Evolutionary conservation across 2,113 vertebrate genomes (phyloP), one percentile per base, ranked within the genome.

Genomic region (Macaca fascicularis): DNA sequence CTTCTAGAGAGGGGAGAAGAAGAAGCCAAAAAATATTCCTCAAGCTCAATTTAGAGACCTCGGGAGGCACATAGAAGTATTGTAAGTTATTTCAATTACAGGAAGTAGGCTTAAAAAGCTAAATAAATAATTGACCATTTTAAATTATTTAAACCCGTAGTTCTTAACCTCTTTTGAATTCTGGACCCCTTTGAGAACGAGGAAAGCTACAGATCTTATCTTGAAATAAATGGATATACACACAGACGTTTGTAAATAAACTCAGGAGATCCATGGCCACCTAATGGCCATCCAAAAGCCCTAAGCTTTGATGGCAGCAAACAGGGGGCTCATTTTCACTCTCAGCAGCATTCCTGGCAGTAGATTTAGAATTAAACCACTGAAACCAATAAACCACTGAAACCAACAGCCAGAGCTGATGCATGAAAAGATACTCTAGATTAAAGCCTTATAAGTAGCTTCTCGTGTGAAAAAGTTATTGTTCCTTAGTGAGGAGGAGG

Each of bases 101-200:
- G 90, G 69, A 94, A 95, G 89, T 45, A n/a, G 74, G 27, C 86
- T 87, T 83, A 38, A 61, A 92, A 89, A 64, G 38, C 23, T 59
- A 72, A 81, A 95, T 95, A 88, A 95, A 97, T 95, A 85, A 97
- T 84, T 93, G 89, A 87, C 90, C 22, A 25, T 48, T 82, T 96
- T 85, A 82, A 96, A 90, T 85, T 30, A 96, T 90, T 78, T 92
- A 92, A 96, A 78, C 25, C 27, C 20, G 9, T 55, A 22, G 64
- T 85, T 97, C 88, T 96, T 79, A 95, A 81, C 72, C 38, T 90
- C 55, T 91, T 96, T 90, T 84, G 59, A 67, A 90, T 74, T 22
- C 17, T 1, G 61, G 23, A 64, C 52, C 35, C 78, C 78, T 90
- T 38, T 27, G 72, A 93, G 89, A 67, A 80, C 25, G 23, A 78